phyloP scores from a whole-genome alignment of 37 sponge, comb jelly and placozoan species.

The Haliclona indistincta region DNA sequence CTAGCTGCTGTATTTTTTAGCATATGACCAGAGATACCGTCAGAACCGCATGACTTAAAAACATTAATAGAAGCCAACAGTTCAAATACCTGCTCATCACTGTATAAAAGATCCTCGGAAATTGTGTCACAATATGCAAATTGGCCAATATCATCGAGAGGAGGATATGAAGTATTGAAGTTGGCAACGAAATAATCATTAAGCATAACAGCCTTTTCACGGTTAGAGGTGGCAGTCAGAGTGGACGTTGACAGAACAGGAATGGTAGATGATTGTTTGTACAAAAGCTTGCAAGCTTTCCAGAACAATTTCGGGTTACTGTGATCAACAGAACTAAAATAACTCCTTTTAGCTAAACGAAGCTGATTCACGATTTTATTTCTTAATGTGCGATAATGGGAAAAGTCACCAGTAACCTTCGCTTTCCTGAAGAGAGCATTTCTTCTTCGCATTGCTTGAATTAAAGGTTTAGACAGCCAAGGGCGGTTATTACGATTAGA shows the following conservation, averaged over 20 bases:
- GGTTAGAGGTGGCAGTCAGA: no score
- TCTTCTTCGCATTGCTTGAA: no score
- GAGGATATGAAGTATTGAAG: background rate
- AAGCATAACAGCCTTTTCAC: no score
- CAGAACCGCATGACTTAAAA: background rate
- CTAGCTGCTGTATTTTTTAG: slow-evolving; percentile 2
- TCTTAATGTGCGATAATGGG: no score
- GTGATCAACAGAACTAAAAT: background rate
- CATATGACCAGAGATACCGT: background rate
- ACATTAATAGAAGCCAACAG: background rate
- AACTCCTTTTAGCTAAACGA: background rate
- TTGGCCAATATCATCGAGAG: background rate
- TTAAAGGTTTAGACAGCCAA: no score
- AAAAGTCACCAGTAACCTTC: no score
- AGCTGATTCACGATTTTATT: background rate
- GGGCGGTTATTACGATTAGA: no score
- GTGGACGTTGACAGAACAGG: no score
- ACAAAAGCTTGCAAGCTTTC: background rate
- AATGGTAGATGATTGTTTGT: background rate
- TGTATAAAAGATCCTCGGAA: background rate
- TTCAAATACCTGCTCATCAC: background rate
- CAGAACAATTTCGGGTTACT: slow-evolving; percentile 1
- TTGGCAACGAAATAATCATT: no score
- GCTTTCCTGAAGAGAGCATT: no score
- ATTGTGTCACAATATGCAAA: no score